phyloP scores from a whole-genome alignment of 1,140 invertebrate species.

The Anthonomus grandis region DNA sequence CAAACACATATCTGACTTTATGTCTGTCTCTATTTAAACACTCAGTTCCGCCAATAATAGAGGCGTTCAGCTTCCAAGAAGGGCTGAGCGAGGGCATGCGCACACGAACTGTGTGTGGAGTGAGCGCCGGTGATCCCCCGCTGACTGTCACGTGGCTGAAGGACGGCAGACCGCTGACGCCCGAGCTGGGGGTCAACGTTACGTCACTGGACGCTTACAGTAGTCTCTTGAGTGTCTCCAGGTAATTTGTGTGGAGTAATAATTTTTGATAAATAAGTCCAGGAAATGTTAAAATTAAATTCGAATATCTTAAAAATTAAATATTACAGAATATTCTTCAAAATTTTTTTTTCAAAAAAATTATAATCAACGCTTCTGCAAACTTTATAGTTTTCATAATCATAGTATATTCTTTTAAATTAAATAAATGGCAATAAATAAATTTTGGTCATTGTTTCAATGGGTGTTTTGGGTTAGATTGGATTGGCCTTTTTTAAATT shows the following conservation, averaged over 20 bases:
- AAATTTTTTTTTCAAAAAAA: too few relatives aligned
- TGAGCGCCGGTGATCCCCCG: slow-evolving; percentile 75
- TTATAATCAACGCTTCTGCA: too few relatives aligned
- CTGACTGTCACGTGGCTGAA: slow-evolving; percentile 75
- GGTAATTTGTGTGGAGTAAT: slow-evolving; percentile 17
- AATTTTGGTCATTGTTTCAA: too few relatives aligned
- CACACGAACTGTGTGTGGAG: slow-evolving; percentile 79
- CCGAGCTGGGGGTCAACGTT: slow-evolving; percentile 62
- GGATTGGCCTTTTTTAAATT: too few relatives aligned
- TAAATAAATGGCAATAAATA: too few relatives aligned
- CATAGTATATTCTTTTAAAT: too few relatives aligned
- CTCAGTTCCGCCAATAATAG: slow-evolving; percentile 81
- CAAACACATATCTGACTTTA: not conserved
- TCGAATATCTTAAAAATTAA: too few relatives aligned
- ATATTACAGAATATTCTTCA: too few relatives aligned
- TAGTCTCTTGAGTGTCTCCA: slow-evolving; percentile 62
- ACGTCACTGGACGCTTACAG: slow-evolving; percentile 71
- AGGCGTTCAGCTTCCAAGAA: slow-evolving; percentile 79
- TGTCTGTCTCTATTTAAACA: slow-evolving; percentile 59
- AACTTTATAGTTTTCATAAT: too few relatives aligned
- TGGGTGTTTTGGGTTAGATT: too few relatives aligned
- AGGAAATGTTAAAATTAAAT: too few relatives aligned
- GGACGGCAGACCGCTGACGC: slow-evolving; percentile 65
- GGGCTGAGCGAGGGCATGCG: slow-evolving; percentile 80
- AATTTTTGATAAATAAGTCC: too few relatives aligned